Evolutionary conservation across 2,888 invertebrate species (phyloP).

Genomic region (Eristalis tenax): DNA sequence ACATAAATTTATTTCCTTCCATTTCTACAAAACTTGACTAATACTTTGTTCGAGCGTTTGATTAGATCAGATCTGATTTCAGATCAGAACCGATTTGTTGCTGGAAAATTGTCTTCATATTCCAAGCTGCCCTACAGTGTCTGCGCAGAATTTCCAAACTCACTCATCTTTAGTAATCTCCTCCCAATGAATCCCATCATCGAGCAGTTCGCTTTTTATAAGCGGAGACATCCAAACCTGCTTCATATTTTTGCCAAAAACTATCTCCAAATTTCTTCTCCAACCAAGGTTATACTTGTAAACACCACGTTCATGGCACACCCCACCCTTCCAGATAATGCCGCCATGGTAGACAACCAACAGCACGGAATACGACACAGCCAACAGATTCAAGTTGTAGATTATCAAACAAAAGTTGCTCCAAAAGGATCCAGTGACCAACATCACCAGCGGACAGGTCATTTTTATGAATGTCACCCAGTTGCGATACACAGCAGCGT

Average conservation of each 20-base stretch:
- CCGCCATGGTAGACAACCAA: conserved; percentile 87
- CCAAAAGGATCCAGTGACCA: conserved; percentile 85
- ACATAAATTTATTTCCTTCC: not conserved
- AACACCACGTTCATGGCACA: conserved; percentile 82
- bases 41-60: not conserved
- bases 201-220: conserved; percentile 87
- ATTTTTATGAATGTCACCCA: conserved; percentile 85
- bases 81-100: too few relatives aligned
- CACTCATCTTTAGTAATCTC: not conserved
- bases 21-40: not conserved
- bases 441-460: conserved; percentile 87
- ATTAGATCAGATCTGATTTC: not conserved
- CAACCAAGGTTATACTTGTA: conserved; percentile 86
- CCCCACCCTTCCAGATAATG: conserved; percentile 87
- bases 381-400: conserved; percentile 87
- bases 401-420: conserved; percentile 87
- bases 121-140: not conserved
- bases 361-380: conserved; percentile 86
- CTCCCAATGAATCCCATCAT: conserved; percentile 87
- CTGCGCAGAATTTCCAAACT: not conserved
- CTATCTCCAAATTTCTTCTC: conserved; percentile 86
- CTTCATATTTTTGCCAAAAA: conserved; percentile 91
- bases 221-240: conserved; percentile 90
- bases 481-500: conserved; percentile 75
- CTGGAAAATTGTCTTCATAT: too few relatives aligned